Evolutionary conservation across 2,888 invertebrate species (phyloP).

Genomic region (Agrotis ipsilon): DNA sequence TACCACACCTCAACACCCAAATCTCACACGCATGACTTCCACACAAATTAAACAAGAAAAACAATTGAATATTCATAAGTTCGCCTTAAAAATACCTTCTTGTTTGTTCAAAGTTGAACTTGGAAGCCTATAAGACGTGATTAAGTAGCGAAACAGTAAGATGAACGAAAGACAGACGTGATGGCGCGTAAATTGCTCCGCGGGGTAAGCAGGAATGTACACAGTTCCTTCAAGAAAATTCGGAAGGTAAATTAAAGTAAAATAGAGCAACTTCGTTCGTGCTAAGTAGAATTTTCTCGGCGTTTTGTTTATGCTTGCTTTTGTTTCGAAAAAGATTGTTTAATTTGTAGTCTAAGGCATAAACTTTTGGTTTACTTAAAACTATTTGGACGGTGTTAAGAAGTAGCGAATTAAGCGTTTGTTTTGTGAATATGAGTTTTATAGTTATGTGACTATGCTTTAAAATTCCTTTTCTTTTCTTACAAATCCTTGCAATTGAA

Average conservation of each 20-base stretch:
- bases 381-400: neutral
- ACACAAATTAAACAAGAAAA: conserved; percentile 5
- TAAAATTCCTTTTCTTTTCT: too few species aligned
- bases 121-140: conserved; percentile 19
- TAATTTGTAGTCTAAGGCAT: conserved; percentile 1
- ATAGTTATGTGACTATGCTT: too few species aligned
- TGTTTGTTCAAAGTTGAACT: conserved; percentile 38
- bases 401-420: too few species aligned
- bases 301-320: conserved; percentile 24
- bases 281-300: conserved; percentile 38
- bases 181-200: conserved; percentile 52
- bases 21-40: neutral
- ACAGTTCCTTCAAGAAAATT: conserved; percentile 24
- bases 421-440: too few species aligned
- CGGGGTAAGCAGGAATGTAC: conserved; percentile 36
- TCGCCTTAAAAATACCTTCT: conserved; percentile 37
- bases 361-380: neutral
- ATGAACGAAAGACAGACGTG: conserved; percentile 48
- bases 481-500: too few species aligned
- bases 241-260: conserved; percentile 39
- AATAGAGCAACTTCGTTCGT: conserved; percentile 26
- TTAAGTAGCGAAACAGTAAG: conserved; percentile 29
- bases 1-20: too few species aligned
- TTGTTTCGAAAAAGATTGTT: conserved; percentile 36
- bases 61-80: conserved; percentile 45